Evolutionary conservation across 1,140 invertebrate genomes (phyloP).

Genomic region (Onthophagus taurus): DNA sequence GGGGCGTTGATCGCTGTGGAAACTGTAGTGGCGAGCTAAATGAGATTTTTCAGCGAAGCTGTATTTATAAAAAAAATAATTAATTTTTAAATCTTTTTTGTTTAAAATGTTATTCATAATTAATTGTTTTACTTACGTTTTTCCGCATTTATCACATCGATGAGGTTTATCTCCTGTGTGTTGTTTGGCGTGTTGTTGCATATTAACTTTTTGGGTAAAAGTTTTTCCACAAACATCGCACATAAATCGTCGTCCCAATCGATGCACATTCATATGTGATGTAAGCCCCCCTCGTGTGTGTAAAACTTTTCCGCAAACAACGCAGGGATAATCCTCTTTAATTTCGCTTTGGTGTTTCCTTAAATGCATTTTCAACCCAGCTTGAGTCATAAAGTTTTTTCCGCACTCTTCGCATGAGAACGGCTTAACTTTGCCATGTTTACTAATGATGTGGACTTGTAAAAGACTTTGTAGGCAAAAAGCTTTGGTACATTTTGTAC

Average conservation of each 20-base stretch:
- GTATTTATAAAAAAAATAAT: conserved; percentile 14
- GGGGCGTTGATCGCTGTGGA: conserved; percentile 39
- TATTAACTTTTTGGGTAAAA: conserved; percentile 44
- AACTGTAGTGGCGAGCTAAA: conserved; percentile 41
- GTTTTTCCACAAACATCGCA: conserved; percentile 44
- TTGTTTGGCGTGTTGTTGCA: conserved; percentile 49
- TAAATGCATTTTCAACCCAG: conserved; percentile 33
- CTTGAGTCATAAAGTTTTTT: conserved; percentile 33
- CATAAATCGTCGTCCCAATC: conserved; percentile 38
- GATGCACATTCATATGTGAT: conserved; percentile 43
- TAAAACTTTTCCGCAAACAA: conserved; percentile 44
- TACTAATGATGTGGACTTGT: conserved; percentile 32
- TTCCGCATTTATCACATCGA: conserved; percentile 54
- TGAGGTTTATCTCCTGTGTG: conserved; percentile 70
- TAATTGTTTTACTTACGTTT: conserved; percentile 25
- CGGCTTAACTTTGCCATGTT: conserved; percentile 35
- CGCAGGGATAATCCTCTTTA: conserved; percentile 38
- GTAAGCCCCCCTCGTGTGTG: conserved; percentile 40
- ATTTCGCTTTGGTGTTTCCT: conserved; percentile 35
- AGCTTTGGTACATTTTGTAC: conserved; percentile 32
- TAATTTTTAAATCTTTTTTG: not conserved
- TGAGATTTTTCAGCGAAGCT: conserved; percentile 43
- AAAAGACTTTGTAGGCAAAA: conserved; percentile 33
- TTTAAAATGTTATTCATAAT: not conserved
- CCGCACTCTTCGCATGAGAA: conserved; percentile 35